Evolutionary conservation across 2,113 vertebrate genomes (phyloP).

Genomic region (Todiramphus saurophagus): DNA sequence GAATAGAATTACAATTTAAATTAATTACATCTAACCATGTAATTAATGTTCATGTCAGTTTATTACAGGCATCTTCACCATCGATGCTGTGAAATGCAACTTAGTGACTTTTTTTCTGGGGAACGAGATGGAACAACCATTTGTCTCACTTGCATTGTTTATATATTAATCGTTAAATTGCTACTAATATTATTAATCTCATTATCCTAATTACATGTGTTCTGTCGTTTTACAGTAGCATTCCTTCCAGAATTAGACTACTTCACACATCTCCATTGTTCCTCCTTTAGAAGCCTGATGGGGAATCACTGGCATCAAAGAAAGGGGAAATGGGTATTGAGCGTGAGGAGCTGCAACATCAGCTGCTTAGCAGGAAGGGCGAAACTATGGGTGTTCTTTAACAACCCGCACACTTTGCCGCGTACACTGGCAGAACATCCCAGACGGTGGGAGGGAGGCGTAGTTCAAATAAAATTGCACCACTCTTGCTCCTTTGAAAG

Average conservation of each 20-base stretch:
- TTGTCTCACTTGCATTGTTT: constrained; percentile 48
- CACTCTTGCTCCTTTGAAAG: background rate
- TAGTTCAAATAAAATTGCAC: background rate
- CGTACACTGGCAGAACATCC: background rate
- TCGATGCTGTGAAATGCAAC: constrained; percentile 1
- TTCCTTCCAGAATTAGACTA: constrained; percentile 27
- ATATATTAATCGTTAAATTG: background rate
- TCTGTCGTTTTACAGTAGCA: constrained; percentile 21
- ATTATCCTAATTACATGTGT: constrained; percentile 42
- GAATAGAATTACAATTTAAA: constrained; percentile 19
- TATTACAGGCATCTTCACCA: constrained; percentile 31
- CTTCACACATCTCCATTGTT: constrained; percentile 26
- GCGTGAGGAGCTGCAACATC: background rate
- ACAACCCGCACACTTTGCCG: background rate
- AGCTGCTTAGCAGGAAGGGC: background rate
- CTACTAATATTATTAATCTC: constrained; percentile 43
- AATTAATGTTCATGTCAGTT: background rate
- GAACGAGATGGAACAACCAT: constrained; percentile 10
- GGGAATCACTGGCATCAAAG: background rate
- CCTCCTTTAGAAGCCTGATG: constrained; percentile 6
- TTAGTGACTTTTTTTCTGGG: constrained; percentile 14
- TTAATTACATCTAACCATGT: constrained; percentile 34
- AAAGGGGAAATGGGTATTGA: background rate
- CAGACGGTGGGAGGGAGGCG: background rate
- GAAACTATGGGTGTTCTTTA: background rate